Evolutionary conservation across 1,140 invertebrate species (phyloP).

Genomic region (Drosophila truncata): DNA sequence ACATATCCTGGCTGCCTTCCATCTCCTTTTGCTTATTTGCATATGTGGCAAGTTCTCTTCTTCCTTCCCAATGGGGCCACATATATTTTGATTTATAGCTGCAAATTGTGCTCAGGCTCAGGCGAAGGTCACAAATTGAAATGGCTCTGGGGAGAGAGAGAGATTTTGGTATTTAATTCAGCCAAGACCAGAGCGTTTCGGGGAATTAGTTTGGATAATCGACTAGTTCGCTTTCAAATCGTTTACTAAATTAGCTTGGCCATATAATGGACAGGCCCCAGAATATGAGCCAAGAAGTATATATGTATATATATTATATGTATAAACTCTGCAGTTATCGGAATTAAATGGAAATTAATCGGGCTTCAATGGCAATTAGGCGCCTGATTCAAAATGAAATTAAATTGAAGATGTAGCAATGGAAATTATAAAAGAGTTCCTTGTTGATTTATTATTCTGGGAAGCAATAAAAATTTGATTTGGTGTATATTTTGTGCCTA

Average conservation of each 20-base stretch:
- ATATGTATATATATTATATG: not conserved
- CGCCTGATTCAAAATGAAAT: not conserved
- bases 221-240: constrained; percentile 15
- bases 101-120: constrained; percentile 27
- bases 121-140: constrained; percentile 7
- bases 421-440: not conserved
- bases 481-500: not conserved
- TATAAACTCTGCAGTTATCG: not conserved
- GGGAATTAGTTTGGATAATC: constrained; percentile 41
- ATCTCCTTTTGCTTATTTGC: constrained; percentile 27
- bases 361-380: not conserved
- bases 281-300: not conserved
- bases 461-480: not conserved
- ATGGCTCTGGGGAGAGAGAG: constrained; percentile 26
- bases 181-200: constrained; percentile 1
- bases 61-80: constrained; percentile 17
- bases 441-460: not conserved
- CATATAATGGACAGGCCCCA: not conserved
- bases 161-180: constrained; percentile 39
- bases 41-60: constrained; percentile 21
- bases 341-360: not conserved
- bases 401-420: not conserved
- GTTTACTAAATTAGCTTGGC: constrained; percentile 14
- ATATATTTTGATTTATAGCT: constrained; percentile 42
- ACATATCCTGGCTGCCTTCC: constrained; percentile 6